Evolutionary conservation across 2,888 invertebrate species (phyloP), one percentile per base, ranked within the genome.

Genomic region (Trissolcus brochymenae): DNA sequence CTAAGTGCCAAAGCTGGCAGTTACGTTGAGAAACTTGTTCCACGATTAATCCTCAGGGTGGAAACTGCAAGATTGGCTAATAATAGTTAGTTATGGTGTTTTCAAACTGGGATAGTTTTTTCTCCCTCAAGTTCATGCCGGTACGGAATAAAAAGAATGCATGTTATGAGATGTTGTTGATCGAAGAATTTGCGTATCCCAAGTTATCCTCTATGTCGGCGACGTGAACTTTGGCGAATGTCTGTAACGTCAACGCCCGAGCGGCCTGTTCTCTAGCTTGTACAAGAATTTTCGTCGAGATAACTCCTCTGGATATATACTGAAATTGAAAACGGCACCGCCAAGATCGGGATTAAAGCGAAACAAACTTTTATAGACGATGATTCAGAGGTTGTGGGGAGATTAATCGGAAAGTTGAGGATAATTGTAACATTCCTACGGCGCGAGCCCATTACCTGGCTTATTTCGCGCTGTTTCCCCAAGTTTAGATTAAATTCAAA

Each of bases 401-500:
- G 57, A 74, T 74, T 74, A 74, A 74, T 67, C 74, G 67, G 50
- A 66, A 74, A 74, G 67, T 74, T 74, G 73, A 56, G 16, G 73
- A 61, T 61, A 67, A 73, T 67, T 61, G 56, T 61, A 62, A 62
- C 43, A 62, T 74, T 74, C 61, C 57, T 35, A 2, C 17, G 46
- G 50, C 6, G 25, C 49, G 29, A 53, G 65, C 29, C 35, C 54
- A 21, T 25, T 14, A 50, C 54, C 54, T 56, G 51, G 55, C 46
- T 67, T 74, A 51, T 57, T 56, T 67, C n/a, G 46, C 46, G n/a
- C 40, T 19, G 54, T 51, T 62, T 55, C 35, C 46, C 53, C 51
- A 65, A 73, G 61, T 74, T 72, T 55, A 55, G 50, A 67, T 68
- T 29, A 49, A 49, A 64, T 75, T 75, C 59, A 68, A 64, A 51